Evolutionary conservation across 2,797 vertebrate species (phyloP), one percentile per base, ranked within the genome.

Genomic region (Gephyroberyx darwinii): DNA sequence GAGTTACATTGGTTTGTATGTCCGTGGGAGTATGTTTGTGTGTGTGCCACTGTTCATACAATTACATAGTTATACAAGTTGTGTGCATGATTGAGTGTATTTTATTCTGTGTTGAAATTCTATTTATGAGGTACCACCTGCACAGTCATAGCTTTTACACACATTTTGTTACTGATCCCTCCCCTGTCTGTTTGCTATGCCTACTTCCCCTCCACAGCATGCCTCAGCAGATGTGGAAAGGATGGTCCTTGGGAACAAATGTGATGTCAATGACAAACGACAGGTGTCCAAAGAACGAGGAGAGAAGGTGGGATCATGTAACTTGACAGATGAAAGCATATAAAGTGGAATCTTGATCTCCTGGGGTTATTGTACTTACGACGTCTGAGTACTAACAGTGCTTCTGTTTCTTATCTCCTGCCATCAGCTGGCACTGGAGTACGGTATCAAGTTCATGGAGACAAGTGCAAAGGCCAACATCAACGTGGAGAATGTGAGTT

Each of bases 241-340:
- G 77, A 99, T 99, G 97, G 93, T 99, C 81, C 91, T 99, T 75
- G 97, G 97, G 52, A 99, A 99, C 91, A 98, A 99, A 84, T 98
- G 96, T 74, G 97, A 99, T 86, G 97, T 98, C 96, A 97, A 98
- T 67, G 96, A 98, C 81, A 96, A 94, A 90, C 94, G 97, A 93
- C 97, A 97, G 91, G 97, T 99, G 65, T 97, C 97, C n/a, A 97
- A 95, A 89, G 97, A 98, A 84, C 93, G 95, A 89, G 97, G 97
- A 41, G 97, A 98, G 81, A 98, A 98, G 95, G 97, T 98, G 96
- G 95, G 95, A 96, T 41, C 33, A 57, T 19, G 9, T 16, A n/a
- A 19, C 37, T 20, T 35, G 55, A 52, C 20, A 9, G 10, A 52
- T 22, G 50, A 22, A 12, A 52, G 50, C 9, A 20, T 4, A 52